These are phyloP conservation scores for Alentia gelatinosa DNA, from an alignment of 2,888 invertebrate species.

Conservation along the genomic window DNA sequence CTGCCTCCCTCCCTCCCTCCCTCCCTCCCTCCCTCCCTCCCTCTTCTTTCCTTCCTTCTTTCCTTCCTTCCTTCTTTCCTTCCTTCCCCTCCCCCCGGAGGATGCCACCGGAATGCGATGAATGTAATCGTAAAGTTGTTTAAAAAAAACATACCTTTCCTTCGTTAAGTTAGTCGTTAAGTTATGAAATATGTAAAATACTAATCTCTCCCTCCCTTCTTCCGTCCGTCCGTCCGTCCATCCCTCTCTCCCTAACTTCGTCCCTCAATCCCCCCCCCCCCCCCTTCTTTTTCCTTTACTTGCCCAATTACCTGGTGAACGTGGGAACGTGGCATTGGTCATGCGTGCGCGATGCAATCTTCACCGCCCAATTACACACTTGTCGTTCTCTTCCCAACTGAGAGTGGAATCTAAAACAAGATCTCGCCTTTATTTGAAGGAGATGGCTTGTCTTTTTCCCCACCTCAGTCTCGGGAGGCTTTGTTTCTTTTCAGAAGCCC, in stretches of 20 bases:
- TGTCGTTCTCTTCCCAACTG: neutral
- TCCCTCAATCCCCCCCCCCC: no score
- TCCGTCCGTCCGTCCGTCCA: neutral
- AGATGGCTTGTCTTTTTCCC: neutral
- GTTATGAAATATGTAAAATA: neutral
- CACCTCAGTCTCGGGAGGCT: neutral
- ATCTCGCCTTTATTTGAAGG: neutral
- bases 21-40: neutral
- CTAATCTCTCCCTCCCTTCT: neutral
- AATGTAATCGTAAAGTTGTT: no score
- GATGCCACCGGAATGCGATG: no score
- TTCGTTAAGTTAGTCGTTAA: no score
- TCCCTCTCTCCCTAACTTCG: neutral
- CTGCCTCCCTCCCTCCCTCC: neutral
- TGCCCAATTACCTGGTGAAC: neutral
- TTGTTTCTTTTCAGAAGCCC: neutral
- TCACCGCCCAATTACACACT: neutral
- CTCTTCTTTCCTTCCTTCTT: neutral
- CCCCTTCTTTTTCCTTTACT: neutral
- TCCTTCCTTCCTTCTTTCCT: neutral
- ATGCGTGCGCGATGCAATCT: neutral
- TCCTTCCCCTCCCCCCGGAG: no score
- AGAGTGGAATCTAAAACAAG: neutral
- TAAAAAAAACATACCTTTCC: no score
- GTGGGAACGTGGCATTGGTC: neutral